Conservation (phyloP, 2,888 invertebrate species). For the Hemistola chrysoprasaria region DNA sequence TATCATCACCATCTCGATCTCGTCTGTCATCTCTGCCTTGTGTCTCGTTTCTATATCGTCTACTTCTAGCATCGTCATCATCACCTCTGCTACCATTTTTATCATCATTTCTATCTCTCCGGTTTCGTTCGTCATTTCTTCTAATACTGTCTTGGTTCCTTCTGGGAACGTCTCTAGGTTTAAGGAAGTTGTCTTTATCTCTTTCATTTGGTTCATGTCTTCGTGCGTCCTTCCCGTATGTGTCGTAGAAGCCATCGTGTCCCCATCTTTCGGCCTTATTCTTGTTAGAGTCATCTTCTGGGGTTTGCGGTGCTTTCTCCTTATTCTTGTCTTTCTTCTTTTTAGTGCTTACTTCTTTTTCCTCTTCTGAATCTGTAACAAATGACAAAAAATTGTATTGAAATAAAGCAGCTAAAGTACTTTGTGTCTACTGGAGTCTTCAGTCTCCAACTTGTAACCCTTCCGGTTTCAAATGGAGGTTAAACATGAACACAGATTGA, state of each 20-base stretch:
- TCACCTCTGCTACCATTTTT: constrained; percentile 3
- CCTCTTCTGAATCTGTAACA: constrained; percentile 56
- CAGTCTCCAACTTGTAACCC: too few species aligned
- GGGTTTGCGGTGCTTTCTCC: constrained; percentile 43
- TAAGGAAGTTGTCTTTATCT: constrained; percentile 47
- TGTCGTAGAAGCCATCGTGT: constrained; percentile 72
- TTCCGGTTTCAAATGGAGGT: too few species aligned
- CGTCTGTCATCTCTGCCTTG: not conserved
- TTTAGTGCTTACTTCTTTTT: constrained; percentile 35
- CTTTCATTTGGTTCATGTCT: constrained; percentile 45
- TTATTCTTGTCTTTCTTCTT: constrained; percentile 49
- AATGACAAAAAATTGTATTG: constrained; percentile 26
- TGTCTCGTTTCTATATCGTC: too few species aligned
- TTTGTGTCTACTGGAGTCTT: too few species aligned
- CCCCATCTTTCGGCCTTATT: constrained; percentile 57
- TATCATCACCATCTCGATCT: constrained; percentile 1
- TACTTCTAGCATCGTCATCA: constrained; percentile 13
- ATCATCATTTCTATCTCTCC: constrained; percentile 7
- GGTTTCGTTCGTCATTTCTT: constrained; percentile 23
- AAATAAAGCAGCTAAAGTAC: too few species aligned
- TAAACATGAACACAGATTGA: too few species aligned
- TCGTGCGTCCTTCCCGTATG: constrained; percentile 63
- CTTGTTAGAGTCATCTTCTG: constrained; percentile 41
- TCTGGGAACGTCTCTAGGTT: constrained; percentile 31
- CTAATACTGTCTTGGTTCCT: constrained; percentile 19